Conservation (phyloP, 2,888 invertebrate species). For the Sepiola atlantica region DNA sequence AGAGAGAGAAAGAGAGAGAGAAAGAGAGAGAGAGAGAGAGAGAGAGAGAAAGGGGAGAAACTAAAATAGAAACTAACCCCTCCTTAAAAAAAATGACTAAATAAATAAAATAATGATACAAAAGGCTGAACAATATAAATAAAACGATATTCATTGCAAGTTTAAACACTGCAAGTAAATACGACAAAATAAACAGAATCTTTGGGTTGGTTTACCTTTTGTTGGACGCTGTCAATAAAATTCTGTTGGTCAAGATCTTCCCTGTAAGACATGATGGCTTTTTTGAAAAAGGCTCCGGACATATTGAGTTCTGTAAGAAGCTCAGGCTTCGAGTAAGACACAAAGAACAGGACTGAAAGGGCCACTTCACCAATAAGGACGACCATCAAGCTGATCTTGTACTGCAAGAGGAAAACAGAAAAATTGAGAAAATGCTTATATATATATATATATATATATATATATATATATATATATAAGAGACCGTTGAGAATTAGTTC, state of each 20-base stretch:
- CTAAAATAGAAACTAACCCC: background rate
- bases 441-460: too few species aligned
- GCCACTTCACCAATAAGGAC: conserved; percentile 66
- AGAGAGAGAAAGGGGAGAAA: too few species aligned
- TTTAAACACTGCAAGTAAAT: too few species aligned
- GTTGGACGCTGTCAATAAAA: conserved; percentile 70
- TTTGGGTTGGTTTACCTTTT: conserved; percentile 59
- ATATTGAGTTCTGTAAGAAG: conserved; percentile 62
- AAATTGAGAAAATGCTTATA: conserved; percentile 48
- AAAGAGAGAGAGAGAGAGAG: background rate
- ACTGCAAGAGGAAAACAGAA: conserved; percentile 57
- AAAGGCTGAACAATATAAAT: too few species aligned
- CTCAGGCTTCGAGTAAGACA: conserved; percentile 69
- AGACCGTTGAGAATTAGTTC: too few species aligned
- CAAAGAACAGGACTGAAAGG: conserved; percentile 65
- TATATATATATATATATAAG: too few species aligned
- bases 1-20: conserved; percentile 44
- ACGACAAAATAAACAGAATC: too few species aligned
- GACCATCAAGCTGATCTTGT: conserved; percentile 62
- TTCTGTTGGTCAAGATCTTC: conserved; percentile 70
- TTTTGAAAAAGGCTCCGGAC: conserved; percentile 64
- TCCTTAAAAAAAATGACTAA: background rate
- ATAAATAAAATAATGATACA: too few species aligned
- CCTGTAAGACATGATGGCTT: conserved; percentile 69
- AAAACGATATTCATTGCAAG: too few species aligned